Conservation (phyloP, 2,888 invertebrate species). For the Sarcophaga subvicina region DNA sequence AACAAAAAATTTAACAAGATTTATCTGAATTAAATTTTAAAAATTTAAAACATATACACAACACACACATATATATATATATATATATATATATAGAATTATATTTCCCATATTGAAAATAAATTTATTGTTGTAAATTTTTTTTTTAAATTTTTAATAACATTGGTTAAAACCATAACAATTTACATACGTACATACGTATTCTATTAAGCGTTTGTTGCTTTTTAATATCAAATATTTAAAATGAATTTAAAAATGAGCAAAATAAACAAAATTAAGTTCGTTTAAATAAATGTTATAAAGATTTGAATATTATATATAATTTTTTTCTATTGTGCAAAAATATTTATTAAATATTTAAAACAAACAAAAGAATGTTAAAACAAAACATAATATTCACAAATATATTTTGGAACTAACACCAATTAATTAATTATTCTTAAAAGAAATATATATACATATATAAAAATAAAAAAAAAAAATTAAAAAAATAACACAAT, state of each 20-base stretch:
- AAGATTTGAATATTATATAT: conserved; percentile 33
- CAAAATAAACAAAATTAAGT: conserved; percentile 2
- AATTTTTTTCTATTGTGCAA: conserved; percentile 50
- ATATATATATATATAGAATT: no score
- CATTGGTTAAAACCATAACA: background rate
- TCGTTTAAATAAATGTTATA: conserved; percentile 42
- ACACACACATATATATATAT: conserved; percentile 49
- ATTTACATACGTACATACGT: background rate
- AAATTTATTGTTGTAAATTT: conserved; percentile 63
- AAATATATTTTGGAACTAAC: conserved; percentile 76
- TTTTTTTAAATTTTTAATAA: background rate
- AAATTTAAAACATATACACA: conserved; percentile 28
- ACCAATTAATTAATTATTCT: conserved; percentile 72
- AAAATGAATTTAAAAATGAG: background rate
- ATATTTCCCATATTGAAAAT: conserved; percentile 63
- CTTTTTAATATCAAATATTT: conserved; percentile 22
- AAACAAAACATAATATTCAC: conserved; percentile 69
- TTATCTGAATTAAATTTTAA: conserved; percentile 10
- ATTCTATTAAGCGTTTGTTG: conserved; percentile 41
- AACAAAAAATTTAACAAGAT: background rate
- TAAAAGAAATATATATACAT: conserved; percentile 27
- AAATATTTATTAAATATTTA: conserved; percentile 48
- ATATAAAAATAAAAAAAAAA: conserved; percentile 10
- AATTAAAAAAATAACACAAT: conserved; percentile 19
- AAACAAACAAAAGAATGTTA: no score